phyloP scores from a whole-genome alignment of 2,888 invertebrate species.

The Argynnis bischoffii region DNA sequence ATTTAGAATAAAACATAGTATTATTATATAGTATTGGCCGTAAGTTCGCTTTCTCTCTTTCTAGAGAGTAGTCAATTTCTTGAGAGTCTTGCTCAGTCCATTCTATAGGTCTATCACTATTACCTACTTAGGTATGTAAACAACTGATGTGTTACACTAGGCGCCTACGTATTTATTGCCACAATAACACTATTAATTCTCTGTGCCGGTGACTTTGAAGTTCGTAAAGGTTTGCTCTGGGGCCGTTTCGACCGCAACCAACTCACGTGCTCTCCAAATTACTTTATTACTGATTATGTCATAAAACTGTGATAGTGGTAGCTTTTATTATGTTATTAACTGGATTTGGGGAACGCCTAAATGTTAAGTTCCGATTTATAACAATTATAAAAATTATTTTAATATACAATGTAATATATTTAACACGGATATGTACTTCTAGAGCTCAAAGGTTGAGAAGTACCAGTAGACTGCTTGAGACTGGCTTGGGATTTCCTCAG shows the following conservation, averaged over 20 bases:
- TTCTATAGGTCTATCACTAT: too few relatives aligned
- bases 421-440: too few relatives aligned
- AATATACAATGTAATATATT: too few relatives aligned
- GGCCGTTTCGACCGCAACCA: conserved; percentile 38
- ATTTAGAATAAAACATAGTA: too few relatives aligned
- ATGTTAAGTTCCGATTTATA: conserved; percentile 26
- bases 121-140: too few relatives aligned
- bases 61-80: too few relatives aligned
- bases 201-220: conserved; percentile 66
- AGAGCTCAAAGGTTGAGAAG: too few relatives aligned
- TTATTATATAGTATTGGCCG: too few relatives aligned
- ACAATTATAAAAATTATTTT: conserved; percentile 28
- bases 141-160: conserved; percentile 52
- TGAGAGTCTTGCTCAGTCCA: too few relatives aligned
- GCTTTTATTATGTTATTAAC: conserved; percentile 28
- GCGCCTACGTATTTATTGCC: conserved; percentile 78
- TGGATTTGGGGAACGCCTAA: conserved; percentile 24
- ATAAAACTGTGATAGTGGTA: conserved; percentile 24
- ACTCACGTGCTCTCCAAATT: conserved; percentile 41
- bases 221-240: conserved; percentile 45
- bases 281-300: conserved; percentile 40
- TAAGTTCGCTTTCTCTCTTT: too few relatives aligned
- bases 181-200: conserved; percentile 80
- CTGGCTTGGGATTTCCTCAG: too few relatives aligned
- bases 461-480: too few relatives aligned